phyloP scores from a whole-genome alignment of 2,888 invertebrate species.

The Caenorhabditis afra region DNA sequence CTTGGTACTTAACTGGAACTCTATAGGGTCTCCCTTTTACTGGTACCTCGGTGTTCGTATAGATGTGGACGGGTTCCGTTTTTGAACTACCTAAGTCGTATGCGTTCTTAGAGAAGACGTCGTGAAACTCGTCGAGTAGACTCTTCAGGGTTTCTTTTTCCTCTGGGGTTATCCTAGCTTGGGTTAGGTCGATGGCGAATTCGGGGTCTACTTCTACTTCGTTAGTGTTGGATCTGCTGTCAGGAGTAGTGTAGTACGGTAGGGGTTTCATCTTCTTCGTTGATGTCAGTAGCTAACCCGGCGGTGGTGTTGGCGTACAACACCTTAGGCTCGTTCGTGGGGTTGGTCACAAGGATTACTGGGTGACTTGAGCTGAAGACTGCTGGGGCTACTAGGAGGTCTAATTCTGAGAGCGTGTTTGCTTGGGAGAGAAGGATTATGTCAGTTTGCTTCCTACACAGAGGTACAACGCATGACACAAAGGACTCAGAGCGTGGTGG shows the following conservation, averaged over 20 bases:
- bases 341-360: slow-evolving; percentile 8
- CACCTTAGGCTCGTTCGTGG: slow-evolving; percentile 8
- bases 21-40: slow-evolving; percentile 39
- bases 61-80: slow-evolving; percentile 56
- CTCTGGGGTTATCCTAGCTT: background rate
- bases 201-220: slow-evolving; percentile 9
- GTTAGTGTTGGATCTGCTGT: no score
- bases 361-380: background rate
- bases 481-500: slow-evolving; percentile 15
- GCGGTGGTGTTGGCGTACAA: slow-evolving; percentile 7
- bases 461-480: slow-evolving; percentile 18
- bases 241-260: no score
- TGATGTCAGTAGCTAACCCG: no score
- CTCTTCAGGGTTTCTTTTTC: background rate
- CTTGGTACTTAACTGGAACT: slow-evolving; percentile 56
- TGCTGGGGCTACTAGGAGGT: slow-evolving; percentile 19
- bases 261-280: no score
- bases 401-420: no score
- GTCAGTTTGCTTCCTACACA: no score
- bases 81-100: slow-evolving; percentile 67
- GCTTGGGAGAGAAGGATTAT: no score
- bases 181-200: background rate
- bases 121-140: slow-evolving; percentile 27
- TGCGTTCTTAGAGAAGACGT: slow-evolving; percentile 57
- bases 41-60: slow-evolving; percentile 62